Evolutionary conservation across 2,113 vertebrate genomes (phyloP), one percentile per base, ranked within the genome.

Genomic region (Gulo gulo): DNA sequence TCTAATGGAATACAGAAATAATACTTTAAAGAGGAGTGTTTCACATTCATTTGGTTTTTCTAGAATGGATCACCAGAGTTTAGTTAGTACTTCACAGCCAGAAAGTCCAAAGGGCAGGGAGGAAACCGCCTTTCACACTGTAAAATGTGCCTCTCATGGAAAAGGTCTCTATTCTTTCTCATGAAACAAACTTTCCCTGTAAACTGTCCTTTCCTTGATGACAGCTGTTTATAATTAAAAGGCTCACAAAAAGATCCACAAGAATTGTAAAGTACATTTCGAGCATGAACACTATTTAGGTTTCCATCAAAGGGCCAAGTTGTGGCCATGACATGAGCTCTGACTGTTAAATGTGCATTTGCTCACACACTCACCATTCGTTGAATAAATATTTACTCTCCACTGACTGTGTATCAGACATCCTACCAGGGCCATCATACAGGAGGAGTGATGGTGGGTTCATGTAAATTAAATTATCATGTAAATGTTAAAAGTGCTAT

Each of bases 221-320:
- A 57, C 13, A 80, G 78, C 4, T 83, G 71, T 67, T 73, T 50
- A 36, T 12, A 79, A 57, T 63, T 57, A 29, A 83, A 88, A 42
- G 23, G 18, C 13, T 14, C 67, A 52, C 16, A 31, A 50, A 82
- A 69, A 0, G 78, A 45, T 18, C 14, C 10, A 6, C 6, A 79
- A 42, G 52, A 63, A 87, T n/a, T 59, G 29, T 45, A 57, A 69
- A 42, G 21, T 7, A 0, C 15, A 7, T 73, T 63, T 87, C 29
- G 29, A 34, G 29, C 7, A 4, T 2, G n/a, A 61, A 15, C 34
- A 26, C 2, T 9, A 1, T 4, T 47, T 2, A 39, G 34, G 26
- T 59, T 31, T 61, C 42, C 73, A 42, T 11, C 11, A 8, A 39
- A 39, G 34, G 82, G 50, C 57, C 63, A 36, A 15, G 26, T 1